Conservation (phyloP, 1,140 invertebrate species). For the Sitophilus oryzae region DNA sequence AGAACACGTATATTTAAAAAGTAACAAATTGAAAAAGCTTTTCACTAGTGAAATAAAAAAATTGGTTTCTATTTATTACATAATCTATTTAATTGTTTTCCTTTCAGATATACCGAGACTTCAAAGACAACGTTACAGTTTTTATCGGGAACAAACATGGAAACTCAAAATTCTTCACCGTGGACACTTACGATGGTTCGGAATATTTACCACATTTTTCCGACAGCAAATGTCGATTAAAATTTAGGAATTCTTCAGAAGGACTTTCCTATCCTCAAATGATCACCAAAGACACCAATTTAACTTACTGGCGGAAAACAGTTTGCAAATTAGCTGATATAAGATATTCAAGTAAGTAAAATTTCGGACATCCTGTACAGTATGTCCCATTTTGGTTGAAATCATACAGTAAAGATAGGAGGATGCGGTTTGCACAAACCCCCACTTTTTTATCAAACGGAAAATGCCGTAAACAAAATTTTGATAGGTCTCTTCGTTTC, state of each 20-base stretch:
- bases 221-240: slow-evolving; percentile 47
- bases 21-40: too few relatives aligned
- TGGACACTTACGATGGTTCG: slow-evolving; percentile 50
- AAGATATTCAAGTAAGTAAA: slow-evolving; percentile 49
- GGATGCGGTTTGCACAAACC: too few relatives aligned
- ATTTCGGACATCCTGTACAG: too few relatives aligned
- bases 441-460: too few relatives aligned
- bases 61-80: too few relatives aligned
- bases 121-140: slow-evolving; percentile 54
- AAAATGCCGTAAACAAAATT: too few relatives aligned
- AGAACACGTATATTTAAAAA: too few relatives aligned
- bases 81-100: too few relatives aligned
- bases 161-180: slow-evolving; percentile 54
- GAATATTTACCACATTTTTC: slow-evolving; percentile 47
- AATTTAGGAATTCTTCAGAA: slow-evolving; percentile 51
- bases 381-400: too few relatives aligned
- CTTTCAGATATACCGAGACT: slow-evolving; percentile 54
- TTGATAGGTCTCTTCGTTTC: too few relatives aligned
- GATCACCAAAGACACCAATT: slow-evolving; percentile 45
- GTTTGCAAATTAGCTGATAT: slow-evolving; percentile 51
- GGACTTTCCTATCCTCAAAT: slow-evolving; percentile 54
- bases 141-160: slow-evolving; percentile 53
- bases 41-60: too few relatives aligned
- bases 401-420: too few relatives aligned
- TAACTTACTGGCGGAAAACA: slow-evolving; percentile 53